Base-by-base conservation (phyloP, 2,113 vertebrate genomes). In the Platycercus adscitus region DNA sequence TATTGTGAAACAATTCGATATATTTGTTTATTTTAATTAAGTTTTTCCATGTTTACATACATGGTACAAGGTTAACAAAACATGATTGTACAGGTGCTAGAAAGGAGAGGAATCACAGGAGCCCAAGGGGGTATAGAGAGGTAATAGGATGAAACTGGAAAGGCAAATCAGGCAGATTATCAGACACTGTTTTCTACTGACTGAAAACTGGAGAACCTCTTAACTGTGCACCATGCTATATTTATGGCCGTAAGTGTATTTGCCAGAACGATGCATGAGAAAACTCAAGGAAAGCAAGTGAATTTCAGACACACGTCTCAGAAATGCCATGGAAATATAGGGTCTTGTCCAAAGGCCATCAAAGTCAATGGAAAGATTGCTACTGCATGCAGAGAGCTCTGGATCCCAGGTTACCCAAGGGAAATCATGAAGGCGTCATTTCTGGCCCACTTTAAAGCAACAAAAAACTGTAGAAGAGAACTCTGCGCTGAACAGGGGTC, bases 301-400 rank as follows among this genome's bases (percentile, higher is more conserved):
- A 88, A 49, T 72, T 93, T 91, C 88, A 95, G 56, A 79, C 80
- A 70, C 64, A 61, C 6, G 3, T 80, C 90, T 66, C 88, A 94
- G 88, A 92, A 95, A 82, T 50, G 81, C 56, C 61, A 25, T 92
- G 93, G 92, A 96, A 97, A 95, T 76, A 31, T 1, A 55, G 55
- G 73, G 58, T 86, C 66, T 17, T 13, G 61, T 92, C 96, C 93
- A 96, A 94, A 89, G 96, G 88, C 94, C 88, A 94, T 95, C 94
- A 92, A 95, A 92, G 49, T 89, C 93, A 39, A 13, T 80, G 96
- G 96, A 96, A 96, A 94, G 78, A 93, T 89, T 93, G 49, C 53
- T 91, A 33, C 63, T 82, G 84, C 92, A 64, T 11, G 47, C 66
- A 87, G 75, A 95, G 81, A 61, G 44, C 70, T 94, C 75, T 89